Evolutionary conservation across 2,113 vertebrate species (phyloP).

Genomic region (Callionymus lyra): DNA sequence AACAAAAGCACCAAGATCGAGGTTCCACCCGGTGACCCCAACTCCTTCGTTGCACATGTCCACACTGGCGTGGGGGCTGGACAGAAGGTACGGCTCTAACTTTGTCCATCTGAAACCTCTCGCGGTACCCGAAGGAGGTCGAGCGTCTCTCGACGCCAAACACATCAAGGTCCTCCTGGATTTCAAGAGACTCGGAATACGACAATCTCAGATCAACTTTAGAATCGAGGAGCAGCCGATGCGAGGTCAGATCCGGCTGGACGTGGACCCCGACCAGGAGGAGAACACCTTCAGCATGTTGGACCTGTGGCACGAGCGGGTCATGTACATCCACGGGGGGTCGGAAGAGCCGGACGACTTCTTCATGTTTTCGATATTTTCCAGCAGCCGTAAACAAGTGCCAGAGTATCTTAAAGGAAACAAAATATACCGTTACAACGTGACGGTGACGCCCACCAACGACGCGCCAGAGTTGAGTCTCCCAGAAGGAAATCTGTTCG

Average conservation of each 20-base stretch:
- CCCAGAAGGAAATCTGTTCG: conserved; percentile 75
- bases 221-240: conserved; percentile 67
- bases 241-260: conserved; percentile 71
- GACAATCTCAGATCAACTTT: conserved; percentile 79
- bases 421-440: conserved; percentile 65
- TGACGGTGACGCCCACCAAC: conserved; percentile 76
- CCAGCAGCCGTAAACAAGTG: conserved; percentile 66
- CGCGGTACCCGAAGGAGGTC: conserved; percentile 74
- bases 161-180: conserved; percentile 77
- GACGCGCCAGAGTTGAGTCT: conserved; percentile 78
- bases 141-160: conserved; percentile 71
- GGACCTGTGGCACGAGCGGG: conserved; percentile 73
- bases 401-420: conserved; percentile 64
- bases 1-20: conserved; percentile 3
- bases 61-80: conserved; percentile 44
- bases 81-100: conserved; percentile 48
- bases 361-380: conserved; percentile 78
- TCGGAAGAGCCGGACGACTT: conserved; percentile 74
- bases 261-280: conserved; percentile 59
- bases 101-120: conserved; percentile 74
- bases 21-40: conserved; percentile 36
- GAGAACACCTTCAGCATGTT: conserved; percentile 75
- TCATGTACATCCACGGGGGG: conserved; percentile 80
- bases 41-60: conserved; percentile 36
- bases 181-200: conserved; percentile 71